phyloP scores from a whole-genome alignment of 1,140 invertebrate species.

The Amyelois transitella region DNA sequence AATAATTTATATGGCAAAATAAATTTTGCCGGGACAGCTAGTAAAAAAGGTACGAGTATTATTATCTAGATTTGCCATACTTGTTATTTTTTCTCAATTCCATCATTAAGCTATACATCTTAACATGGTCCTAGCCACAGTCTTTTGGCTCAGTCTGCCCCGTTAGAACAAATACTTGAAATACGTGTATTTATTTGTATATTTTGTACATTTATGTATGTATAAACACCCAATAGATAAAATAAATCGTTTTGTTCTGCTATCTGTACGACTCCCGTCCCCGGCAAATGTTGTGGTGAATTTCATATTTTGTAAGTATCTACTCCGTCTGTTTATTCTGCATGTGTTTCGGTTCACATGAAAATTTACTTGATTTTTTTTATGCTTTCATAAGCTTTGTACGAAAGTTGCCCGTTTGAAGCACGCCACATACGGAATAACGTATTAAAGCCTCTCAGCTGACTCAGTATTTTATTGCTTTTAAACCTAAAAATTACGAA shows the following conservation, averaged over 20 bases:
- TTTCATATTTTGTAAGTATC: slow-evolving; percentile 75
- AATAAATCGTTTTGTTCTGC: slow-evolving; percentile 31
- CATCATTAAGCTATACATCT: no score
- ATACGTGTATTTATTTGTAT: no score
- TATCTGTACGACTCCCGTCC: slow-evolving; percentile 46
- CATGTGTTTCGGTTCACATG: slow-evolving; percentile 74
- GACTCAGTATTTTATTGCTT: slow-evolving; percentile 36
- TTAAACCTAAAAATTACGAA: slow-evolving; percentile 4
- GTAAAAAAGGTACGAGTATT: no score
- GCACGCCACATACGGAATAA: slow-evolving; percentile 40
- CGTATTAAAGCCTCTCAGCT: slow-evolving; percentile 37
- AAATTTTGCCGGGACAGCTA: no score
- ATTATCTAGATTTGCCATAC: no score
- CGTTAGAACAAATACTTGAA: no score
- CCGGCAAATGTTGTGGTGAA: slow-evolving; percentile 72
- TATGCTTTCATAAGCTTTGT: slow-evolving; percentile 70
- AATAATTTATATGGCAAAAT: no score
- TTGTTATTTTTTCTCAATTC: no score
- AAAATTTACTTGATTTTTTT: slow-evolving; percentile 67
- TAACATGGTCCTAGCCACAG: no score
- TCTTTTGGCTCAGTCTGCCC: no score
- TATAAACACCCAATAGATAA: no score
- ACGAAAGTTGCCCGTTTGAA: slow-evolving; percentile 36
- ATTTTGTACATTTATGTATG: no score
- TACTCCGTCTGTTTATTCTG: slow-evolving; percentile 71